A percentile compares a stretch with the other conserved stretches of the same genome.
phyloP scores from a whole-genome alignment of 2,113 vertebrate genomes.

The Ciconia maguari region DNA sequence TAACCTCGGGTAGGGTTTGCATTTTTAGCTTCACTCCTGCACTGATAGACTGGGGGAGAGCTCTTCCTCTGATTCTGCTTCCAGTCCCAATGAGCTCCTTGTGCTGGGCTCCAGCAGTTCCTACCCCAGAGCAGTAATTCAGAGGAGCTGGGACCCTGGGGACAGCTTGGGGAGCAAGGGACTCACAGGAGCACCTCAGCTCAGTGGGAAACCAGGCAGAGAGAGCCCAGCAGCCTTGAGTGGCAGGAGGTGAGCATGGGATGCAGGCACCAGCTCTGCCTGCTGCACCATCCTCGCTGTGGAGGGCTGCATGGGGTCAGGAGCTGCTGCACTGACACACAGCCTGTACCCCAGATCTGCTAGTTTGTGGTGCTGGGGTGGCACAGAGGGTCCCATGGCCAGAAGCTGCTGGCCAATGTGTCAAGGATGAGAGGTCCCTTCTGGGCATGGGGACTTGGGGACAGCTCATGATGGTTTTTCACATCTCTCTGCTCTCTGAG shows the following conservation, averaged over 20 bases:
- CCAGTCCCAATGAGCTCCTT: neutral
- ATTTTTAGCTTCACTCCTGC: neutral
- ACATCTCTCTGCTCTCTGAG: neutral
- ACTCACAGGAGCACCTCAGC: neutral
- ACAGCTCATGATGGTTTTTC: neutral
- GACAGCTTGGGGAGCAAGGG: neutral
- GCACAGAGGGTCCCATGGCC: neutral
- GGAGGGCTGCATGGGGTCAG: neutral
- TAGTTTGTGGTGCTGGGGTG: neutral
- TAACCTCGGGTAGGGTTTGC: neutral
- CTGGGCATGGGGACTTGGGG: accelerated
- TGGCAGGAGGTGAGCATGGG: neutral
- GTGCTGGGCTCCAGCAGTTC: neutral
- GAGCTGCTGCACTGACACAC: neutral
- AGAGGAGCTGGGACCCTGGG: neutral
- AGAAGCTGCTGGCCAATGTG: neutral
- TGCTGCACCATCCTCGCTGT: accelerated
- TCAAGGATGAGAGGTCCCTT: neutral
- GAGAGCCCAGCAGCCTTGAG: neutral
- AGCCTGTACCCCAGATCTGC: neutral
- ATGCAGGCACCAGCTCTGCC: neutral
- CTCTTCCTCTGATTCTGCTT: neutral
- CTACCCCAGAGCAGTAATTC: accelerated
- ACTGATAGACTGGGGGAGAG: neutral
- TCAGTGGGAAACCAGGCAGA: neutral